These are phyloP conservation scores for Cephalopterus ornatus DNA, from an alignment of 2,113 vertebrate species.

Conservation along the genomic window DNA sequence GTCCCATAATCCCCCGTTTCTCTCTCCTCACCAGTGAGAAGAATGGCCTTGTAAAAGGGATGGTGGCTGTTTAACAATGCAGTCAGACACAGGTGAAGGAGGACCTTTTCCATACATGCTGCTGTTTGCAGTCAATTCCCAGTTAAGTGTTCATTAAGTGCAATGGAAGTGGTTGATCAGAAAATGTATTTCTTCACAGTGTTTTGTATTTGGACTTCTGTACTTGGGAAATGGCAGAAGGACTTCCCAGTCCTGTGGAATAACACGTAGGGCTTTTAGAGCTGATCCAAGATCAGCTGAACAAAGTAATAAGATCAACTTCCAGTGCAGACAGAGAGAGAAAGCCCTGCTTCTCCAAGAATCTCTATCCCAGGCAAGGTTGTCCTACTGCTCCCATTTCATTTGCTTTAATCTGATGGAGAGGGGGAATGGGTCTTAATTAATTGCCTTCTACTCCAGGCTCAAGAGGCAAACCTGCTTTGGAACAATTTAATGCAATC, in stretches of 20 bases:
- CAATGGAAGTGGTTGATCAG: not conserved
- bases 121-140: not conserved
- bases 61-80: not conserved
- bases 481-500: conserved; percentile 58
- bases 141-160: not conserved
- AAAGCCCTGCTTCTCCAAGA: not conserved
- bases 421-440: conserved; percentile 52
- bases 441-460: conserved; percentile 69
- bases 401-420: conserved; percentile 51
- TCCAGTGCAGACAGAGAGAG: not conserved
- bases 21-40: not conserved
- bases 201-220: not conserved
- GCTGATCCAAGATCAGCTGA: not conserved
- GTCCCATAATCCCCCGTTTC: not conserved
- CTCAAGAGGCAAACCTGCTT: conserved; percentile 61
- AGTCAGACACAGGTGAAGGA: not conserved
- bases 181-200: not conserved
- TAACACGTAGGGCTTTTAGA: not conserved
- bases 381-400: conserved; percentile 34
- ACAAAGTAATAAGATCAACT: not conserved
- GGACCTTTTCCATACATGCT: not conserved
- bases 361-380: not conserved
- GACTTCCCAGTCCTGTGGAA: not conserved
- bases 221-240: not conserved
- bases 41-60: not conserved